Evolutionary conservation across 2,113 vertebrate species (phyloP).

Genomic region (Malurus melanocephalus): DNA sequence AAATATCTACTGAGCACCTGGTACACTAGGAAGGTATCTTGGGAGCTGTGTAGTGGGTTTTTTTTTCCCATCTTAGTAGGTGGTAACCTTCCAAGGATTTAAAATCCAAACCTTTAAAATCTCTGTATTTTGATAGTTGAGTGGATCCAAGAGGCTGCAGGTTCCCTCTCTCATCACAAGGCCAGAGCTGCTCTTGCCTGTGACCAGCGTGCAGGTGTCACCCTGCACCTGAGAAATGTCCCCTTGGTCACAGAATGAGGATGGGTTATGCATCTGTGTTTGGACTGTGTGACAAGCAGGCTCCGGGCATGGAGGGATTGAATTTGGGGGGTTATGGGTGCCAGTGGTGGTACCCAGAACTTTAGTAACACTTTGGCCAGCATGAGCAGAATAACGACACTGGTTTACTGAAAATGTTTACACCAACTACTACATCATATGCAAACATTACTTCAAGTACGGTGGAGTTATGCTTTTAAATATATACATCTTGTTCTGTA

Average conservation of each 20-base stretch:
- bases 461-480: not conserved
- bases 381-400: not conserved
- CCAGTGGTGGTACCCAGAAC: not conserved
- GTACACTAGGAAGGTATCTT: not conserved
- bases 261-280: not conserved
- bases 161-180: fast-evolving
- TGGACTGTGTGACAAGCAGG: fast-evolving
- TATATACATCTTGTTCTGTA: not conserved
- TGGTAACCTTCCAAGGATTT: not conserved
- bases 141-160: not conserved
- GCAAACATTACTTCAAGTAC: not conserved
- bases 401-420: not conserved
- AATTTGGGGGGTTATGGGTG: not conserved
- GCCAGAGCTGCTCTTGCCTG: not conserved
- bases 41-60: not conserved
- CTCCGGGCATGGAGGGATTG: not conserved
- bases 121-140: not conserved
- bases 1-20: not conserved
- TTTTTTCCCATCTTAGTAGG: not conserved
- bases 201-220: not conserved
- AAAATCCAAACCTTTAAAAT: not conserved
- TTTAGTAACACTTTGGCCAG: not conserved
- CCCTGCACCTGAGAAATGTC: not conserved
- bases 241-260: no score
- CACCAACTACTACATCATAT: not conserved